Percentiles rank a stretch among this genome's conserved stretches.
phyloP scores from a whole-genome alignment of 37 sponge, comb jelly and placozoan genomes.

The Eunapius fragilis region DNA sequence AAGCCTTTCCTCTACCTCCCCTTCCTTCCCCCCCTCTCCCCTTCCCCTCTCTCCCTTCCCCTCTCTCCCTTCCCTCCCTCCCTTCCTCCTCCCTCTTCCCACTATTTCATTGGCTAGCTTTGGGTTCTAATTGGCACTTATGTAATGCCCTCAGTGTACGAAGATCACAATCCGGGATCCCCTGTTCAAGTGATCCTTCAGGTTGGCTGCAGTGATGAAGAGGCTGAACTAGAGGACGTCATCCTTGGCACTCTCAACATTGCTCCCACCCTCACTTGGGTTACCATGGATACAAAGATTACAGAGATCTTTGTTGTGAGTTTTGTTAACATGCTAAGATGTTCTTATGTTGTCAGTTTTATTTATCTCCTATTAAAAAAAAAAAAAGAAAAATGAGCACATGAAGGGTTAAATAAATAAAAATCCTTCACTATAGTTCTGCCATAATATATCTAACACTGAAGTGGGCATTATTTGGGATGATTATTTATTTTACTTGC shows the following conservation, averaged over 20 bases:
- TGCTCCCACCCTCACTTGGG: constrained; percentile 58
- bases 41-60: too few species aligned
- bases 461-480: too few species aligned
- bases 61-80: too few species aligned
- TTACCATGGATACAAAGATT: constrained; percentile 70
- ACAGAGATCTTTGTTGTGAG: constrained; percentile 54
- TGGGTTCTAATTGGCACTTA: not conserved
- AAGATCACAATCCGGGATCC: constrained; percentile 32
- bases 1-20: too few species aligned
- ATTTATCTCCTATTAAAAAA: too few species aligned
- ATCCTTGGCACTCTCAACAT: constrained; percentile 55
- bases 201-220: not conserved
- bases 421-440: too few species aligned
- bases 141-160: constrained; percentile 21
- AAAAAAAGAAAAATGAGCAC: too few species aligned
- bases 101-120: not conserved
- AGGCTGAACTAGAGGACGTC: constrained; percentile 8
- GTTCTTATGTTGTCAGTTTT: not conserved
- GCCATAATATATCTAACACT: too few species aligned
- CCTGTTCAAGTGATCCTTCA: constrained; percentile 36
- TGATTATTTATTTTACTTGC: too few species aligned
- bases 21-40: too few species aligned
- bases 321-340: not conserved
- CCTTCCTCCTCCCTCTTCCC: too few species aligned
- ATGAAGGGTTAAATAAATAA: too few species aligned